phyloP scores from a whole-genome alignment of 2,113 vertebrate species.

The Aptenodytes forsteri region DNA sequence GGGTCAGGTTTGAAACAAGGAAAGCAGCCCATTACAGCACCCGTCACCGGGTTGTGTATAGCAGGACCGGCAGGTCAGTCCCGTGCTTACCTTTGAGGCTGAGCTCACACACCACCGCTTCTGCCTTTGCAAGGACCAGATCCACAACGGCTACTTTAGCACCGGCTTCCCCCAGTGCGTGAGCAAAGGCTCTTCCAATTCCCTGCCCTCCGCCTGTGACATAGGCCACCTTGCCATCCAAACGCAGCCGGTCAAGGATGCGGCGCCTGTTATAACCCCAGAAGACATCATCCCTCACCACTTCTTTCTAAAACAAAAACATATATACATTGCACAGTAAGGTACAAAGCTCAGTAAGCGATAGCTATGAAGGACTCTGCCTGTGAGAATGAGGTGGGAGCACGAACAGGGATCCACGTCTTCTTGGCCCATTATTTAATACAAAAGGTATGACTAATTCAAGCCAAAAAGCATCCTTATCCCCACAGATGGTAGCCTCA shows the following conservation, averaged over 20 bases:
- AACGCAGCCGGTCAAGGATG: constrained; percentile 77
- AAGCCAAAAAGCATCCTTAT: not conserved
- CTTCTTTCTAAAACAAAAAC: not conserved
- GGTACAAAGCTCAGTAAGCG: not conserved
- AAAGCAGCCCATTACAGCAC: fast-evolving
- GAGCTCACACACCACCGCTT: constrained; percentile 73
- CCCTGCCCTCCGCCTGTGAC: constrained; percentile 81
- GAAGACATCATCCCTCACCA: constrained; percentile 74
- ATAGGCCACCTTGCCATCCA: constrained; percentile 78
- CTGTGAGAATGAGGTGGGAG: not conserved
- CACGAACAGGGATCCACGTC: not conserved
- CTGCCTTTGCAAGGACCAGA: constrained; percentile 75
- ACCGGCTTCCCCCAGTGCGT: constrained; percentile 78
- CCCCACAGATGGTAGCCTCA: not conserved
- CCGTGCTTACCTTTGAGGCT: constrained; percentile 74
- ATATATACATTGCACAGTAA: fast-evolving
- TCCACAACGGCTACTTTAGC: constrained; percentile 82
- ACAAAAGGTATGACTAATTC: not conserved
- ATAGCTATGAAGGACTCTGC: not conserved
- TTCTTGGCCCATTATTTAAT: not conserved
- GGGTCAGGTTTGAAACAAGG: not conserved
- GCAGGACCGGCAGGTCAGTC: not conserved
- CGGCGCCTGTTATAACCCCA: constrained; percentile 48
- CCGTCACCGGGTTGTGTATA: fast-evolving
- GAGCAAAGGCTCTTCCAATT: constrained; percentile 81